phyloP scores from a whole-genome alignment of 1,140 invertebrate species.

The Drosophila kanapiae region DNA sequence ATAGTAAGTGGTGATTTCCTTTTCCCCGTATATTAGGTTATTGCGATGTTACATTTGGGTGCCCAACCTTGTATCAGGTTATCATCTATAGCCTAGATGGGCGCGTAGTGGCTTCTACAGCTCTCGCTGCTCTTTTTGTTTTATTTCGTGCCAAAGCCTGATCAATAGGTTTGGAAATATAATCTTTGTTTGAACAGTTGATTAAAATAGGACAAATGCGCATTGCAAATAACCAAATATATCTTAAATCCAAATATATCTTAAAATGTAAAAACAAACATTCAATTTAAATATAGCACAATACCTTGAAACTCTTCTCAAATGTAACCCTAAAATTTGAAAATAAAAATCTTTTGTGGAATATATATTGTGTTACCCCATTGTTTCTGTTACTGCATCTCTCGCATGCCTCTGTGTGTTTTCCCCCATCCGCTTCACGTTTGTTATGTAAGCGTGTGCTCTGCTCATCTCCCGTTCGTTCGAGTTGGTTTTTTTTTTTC shows the following conservation, averaged over 20 bases:
- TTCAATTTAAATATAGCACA: not conserved
- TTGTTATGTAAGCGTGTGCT: slow-evolving; percentile 43
- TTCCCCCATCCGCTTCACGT: slow-evolving; percentile 32
- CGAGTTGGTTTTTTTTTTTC: not conserved
- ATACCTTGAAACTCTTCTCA: not conserved
- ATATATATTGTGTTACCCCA: slow-evolving; percentile 14
- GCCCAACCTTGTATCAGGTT: too few relatives aligned
- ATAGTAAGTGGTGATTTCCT: too few relatives aligned
- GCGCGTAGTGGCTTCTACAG: too few relatives aligned
- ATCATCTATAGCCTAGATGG: too few relatives aligned
- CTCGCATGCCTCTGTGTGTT: slow-evolving; percentile 10
- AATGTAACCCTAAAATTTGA: not conserved
- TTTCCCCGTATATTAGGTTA: too few relatives aligned
- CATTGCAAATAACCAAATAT: not conserved
- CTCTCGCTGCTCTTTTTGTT: too few relatives aligned
- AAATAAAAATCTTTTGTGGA: not conserved
- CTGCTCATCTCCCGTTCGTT: slow-evolving; percentile 31
- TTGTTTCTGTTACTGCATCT: slow-evolving; percentile 38
- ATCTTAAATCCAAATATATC: too few relatives aligned
- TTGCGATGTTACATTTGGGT: too few relatives aligned
- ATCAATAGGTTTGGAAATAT: not conserved
- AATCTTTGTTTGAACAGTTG: not conserved
- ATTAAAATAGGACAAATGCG: not conserved
- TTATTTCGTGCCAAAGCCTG: too few relatives aligned
- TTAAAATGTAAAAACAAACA: not conserved